These are phyloP conservation scores for Chamaea fasciata DNA, from an alignment of 2,113 vertebrate genomes.

Conservation along the genomic window DNA sequence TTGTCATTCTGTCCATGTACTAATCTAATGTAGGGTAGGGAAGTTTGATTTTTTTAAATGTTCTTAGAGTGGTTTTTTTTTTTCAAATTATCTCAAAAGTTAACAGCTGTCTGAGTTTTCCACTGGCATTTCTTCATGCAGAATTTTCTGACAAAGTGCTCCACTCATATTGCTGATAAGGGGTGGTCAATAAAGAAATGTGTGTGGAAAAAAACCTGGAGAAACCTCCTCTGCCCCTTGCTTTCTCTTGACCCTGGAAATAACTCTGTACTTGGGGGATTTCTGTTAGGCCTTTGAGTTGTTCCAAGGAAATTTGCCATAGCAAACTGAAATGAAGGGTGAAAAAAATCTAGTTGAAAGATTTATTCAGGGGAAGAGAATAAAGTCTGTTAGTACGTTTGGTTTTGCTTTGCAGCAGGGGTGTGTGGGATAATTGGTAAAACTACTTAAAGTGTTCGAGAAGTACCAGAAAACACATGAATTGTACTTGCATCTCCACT, in stretches of 20 bases:
- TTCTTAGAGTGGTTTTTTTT: neutral
- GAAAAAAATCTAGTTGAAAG: neutral
- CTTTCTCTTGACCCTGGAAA: neutral
- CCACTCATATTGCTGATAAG: neutral
- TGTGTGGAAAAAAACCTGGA: neutral
- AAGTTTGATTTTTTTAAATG: neutral
- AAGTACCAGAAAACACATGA: neutral
- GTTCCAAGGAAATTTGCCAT: neutral
- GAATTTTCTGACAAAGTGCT: neutral
- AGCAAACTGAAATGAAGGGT: neutral
- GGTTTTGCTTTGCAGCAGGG: neutral
- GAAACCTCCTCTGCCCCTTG: neutral
- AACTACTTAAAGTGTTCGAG: rapidly evolving
- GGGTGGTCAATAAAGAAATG: neutral
- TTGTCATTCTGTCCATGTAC: neutral
- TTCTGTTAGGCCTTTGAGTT: neutral
- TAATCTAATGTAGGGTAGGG: neutral
- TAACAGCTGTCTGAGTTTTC: neutral
- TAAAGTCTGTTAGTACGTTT: neutral
- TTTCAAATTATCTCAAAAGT: neutral
- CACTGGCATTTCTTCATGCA: neutral
- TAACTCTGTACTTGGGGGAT: neutral
- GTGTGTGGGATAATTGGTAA: neutral
- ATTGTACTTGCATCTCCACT: neutral
- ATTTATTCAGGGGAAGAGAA: neutral